A percentile compares a stretch with the other conserved stretches of the same genome.
Evolutionary conservation across 2,888 invertebrate species (phyloP).

Genomic region (Acleris literana): DNA sequence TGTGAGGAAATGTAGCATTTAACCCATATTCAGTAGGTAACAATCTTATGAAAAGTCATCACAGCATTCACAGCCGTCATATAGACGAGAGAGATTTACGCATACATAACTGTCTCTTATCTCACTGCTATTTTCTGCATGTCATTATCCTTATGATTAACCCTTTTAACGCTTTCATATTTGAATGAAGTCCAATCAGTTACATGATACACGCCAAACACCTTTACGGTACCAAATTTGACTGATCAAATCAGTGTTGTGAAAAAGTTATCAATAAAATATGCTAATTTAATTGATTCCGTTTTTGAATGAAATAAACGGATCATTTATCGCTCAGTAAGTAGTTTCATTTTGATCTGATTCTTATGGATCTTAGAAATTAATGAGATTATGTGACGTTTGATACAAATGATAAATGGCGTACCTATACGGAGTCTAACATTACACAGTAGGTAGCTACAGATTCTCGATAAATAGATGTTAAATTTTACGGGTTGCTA

Average conservation of each 20-base stretch:
- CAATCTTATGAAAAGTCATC: conserved; percentile 2
- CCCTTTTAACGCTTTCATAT: not conserved
- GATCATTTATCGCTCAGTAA: not conserved
- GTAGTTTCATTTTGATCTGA: not conserved
- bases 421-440: not conserved
- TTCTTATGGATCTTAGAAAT: not conserved
- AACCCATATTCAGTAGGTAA: conserved; percentile 2
- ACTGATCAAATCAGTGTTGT: not conserved
- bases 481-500: not conserved
- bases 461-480: not conserved
- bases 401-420: not conserved
- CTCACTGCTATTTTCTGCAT: no score
- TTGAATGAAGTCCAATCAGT: not conserved
- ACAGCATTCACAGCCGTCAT: not conserved
- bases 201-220: not conserved
- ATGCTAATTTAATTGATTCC: not conserved
- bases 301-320: not conserved
- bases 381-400: not conserved
- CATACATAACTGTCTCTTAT: no score
- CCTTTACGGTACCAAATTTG: not conserved
- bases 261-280: not conserved
- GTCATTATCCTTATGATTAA: not conserved
- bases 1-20: conserved; percentile 11
- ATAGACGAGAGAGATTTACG: no score
- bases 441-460: not conserved